Percentiles rank a stretch among this genome's conserved stretches.
Conservation (phyloP, 2,797 vertebrate genomes). For the Nyctibius grandis region DNA sequence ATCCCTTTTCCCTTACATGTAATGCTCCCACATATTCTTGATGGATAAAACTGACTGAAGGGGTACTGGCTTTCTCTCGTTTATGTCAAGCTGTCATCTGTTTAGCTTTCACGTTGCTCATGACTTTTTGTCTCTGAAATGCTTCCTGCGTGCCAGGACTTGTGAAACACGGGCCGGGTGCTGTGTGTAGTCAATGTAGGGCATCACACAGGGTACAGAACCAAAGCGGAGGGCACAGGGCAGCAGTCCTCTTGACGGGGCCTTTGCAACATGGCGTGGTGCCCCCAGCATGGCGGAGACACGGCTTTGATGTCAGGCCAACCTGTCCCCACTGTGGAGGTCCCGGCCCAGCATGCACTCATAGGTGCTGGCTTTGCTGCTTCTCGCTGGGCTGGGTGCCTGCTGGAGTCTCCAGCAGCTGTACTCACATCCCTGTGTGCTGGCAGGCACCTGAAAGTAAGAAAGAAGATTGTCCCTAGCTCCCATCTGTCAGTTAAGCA, state of each 20-base stretch:
- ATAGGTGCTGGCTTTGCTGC: neutral
- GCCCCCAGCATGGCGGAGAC: neutral
- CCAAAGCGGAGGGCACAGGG: neutral
- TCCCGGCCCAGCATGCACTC: neutral
- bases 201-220: neutral
- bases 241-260: neutral
- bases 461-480: neutral
- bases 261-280: neutral
- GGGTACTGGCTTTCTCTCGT: neutral
- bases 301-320: neutral
- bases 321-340: neutral
- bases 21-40: neutral
- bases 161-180: neutral
- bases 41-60: neutral
- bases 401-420: neutral
- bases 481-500: neutral
- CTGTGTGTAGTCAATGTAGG: neutral
- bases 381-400: neutral
- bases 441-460: neutral
- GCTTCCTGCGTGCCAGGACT: fast-evolving
- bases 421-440: neutral
- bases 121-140: neutral
- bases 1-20: neutral
- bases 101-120: neutral
- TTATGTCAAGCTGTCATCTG: neutral